Evolutionary conservation across 2,888 invertebrate genomes (phyloP), one percentile per base, ranked within the genome.

Genomic region (Idaea straminata): DNA sequence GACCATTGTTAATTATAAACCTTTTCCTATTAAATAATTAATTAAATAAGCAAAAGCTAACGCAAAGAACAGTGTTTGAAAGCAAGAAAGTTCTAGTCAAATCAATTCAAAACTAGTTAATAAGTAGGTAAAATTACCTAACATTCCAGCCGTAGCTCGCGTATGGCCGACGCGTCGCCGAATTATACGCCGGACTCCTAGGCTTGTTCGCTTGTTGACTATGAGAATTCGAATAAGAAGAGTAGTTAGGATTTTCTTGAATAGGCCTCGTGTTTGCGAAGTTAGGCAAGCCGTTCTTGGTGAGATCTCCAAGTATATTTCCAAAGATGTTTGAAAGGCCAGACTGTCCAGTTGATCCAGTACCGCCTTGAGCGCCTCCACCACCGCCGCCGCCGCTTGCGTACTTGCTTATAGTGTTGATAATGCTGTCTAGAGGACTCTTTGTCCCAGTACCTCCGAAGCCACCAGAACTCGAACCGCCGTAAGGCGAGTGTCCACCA

Each of bases 191-290:
- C 34, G 83, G 83, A 73, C 88, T 77, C 68, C 69, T 83, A 72
- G 87, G 85, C 77, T 74, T 88, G 78, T 81, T 89, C 83, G 85
- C 88, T 86, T 79, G 80, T 79, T 85, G 86, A 35, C 82, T 65
- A 75, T 92, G 90, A 86, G 89, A 80, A 81, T 85, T 89, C 80
- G 83, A 86, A 59, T 88, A 83, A 83, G 91, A 87, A 4, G 88
- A 81, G 73, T 92, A 89, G 75, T 86, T 89, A 16, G 92, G 93
- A 71, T 92, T 93, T 76, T 89, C 88, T 82, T 85, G 83, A 35
- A 93, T 87, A 0, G 93, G 93, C 66, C 93, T 82, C 59, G 93
- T 92, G 78, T 92, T 91, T 69, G 89, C 83, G 2, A 89, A 72
- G 70, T 80, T 83, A 76, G 76, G 84, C 61, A 89, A 72, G 65